Evolutionary conservation across 2,888 invertebrate species (phyloP).

Genomic region (Asteroscopus sphinx): DNA sequence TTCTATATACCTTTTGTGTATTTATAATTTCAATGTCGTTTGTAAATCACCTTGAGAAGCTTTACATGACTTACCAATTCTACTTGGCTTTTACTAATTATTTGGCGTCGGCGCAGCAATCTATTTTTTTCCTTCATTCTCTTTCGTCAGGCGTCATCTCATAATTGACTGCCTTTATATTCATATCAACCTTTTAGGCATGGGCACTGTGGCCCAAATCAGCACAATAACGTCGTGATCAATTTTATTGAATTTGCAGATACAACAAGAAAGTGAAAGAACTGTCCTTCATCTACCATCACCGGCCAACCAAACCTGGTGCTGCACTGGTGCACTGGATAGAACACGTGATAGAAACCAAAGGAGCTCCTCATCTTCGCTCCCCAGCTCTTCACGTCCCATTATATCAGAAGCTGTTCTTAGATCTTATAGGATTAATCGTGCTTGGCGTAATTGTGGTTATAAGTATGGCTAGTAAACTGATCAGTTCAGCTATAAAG

Average conservation of each 20-base stretch:
- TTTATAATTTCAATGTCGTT: too few relatives aligned
- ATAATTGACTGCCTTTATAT: too few relatives aligned
- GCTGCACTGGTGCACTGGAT: conserved; percentile 92
- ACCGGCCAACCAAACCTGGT: conserved; percentile 88
- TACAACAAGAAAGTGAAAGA: conserved; percentile 64
- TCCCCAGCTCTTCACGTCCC: conserved; percentile 68
- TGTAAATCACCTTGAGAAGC: too few relatives aligned
- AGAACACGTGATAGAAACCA: conserved; percentile 90
- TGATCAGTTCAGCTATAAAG: conserved; percentile 12
- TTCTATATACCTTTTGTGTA: too few relatives aligned
- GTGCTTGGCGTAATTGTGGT: conserved; percentile 26
- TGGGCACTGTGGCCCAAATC: too few relatives aligned
- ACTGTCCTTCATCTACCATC: conserved; percentile 68
- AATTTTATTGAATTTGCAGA: conserved; percentile 49
- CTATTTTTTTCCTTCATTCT: too few relatives aligned
- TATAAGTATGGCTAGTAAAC: conserved; percentile 11
- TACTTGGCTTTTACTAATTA: too few relatives aligned
- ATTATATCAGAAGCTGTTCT: conserved; percentile 75
- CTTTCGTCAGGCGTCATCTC: too few relatives aligned
- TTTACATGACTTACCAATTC: too few relatives aligned
- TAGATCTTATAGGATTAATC: conserved; percentile 64
- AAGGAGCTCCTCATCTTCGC: conserved; percentile 87
- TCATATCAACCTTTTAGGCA: too few relatives aligned
- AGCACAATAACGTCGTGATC: too few relatives aligned
- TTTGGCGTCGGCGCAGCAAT: too few relatives aligned